Evolutionary conservation across 2,113 vertebrate genomes (phyloP), one percentile per base, ranked within the genome.

Genomic region (Amazona guildingii): DNA sequence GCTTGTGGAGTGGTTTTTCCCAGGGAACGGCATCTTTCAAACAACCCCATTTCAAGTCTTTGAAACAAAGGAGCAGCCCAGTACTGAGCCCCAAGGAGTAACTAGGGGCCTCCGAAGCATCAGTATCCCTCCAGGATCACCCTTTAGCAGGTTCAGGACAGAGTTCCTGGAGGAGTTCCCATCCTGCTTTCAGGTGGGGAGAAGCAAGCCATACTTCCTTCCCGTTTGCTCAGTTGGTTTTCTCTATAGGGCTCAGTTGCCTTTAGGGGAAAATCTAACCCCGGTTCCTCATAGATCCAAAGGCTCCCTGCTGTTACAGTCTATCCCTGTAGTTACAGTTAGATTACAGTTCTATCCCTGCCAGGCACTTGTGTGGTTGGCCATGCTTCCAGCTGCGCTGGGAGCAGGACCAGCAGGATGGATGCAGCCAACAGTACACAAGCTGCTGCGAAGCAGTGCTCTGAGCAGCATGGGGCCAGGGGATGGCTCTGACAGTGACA

Each of bases 401-500:
- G 55, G 35, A 55, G 55, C 41, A 28, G 41, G n/a, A 87, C 15
- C 9, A 10, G 44, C 3, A 0, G 67, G 27, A 48, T n/a, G 19
- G 11, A 28, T 14, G 1, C 14, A 35, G 18, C 21, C 51, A 72
- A 28, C 67, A 31, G 59, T 18, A 11, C 2, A 1, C 25, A 39
- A 29, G 52, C 70, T 11, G 6, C 31, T 1, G 12, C 39, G 33
- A 10, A 77, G 54, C 1, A 0, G 23, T 15, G 7, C 70, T 77
- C 24, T 0, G 0, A 48, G 82, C 62, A 69, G 23, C 1, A 0
- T 39, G 62, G 31, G 46, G 16, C 35, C 43, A 41, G 27, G 31
- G 41, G 27, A 57, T 94, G 73, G 61, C 87, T 0, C 0, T 49
- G 59, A 14, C 48, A 39, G 39, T 23, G 51, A 12, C 0, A 0